Evolutionary conservation across 2,113 vertebrate genomes (phyloP), one percentile per base, ranked within the genome.

Genomic region (Gymnocephalus cernua): DNA sequence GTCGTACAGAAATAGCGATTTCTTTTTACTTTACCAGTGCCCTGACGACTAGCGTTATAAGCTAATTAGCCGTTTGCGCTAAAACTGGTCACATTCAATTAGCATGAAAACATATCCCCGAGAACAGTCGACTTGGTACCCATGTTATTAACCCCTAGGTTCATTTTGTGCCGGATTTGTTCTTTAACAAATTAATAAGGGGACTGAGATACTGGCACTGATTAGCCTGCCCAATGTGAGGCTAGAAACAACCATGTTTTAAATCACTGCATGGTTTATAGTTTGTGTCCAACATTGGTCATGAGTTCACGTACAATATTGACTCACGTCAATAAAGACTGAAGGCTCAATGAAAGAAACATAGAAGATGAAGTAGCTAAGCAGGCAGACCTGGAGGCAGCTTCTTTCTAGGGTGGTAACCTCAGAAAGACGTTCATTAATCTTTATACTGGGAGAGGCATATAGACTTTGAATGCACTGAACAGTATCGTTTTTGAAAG

Each of bases 391-490:
- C n/a, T 27, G 21, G 1, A 25, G 19, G 29, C 51, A 51, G 10
- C 32, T 25, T 27, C 38, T 56, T 56, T 51, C 6, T 29, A n/a
- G 29, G 47, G 14, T 62, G 41, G n/a, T 16, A 56, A 61, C 19
- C 6, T 50, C 38, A 29, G 45, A 80, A n/a, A 47, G 27, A 50
- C 45, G 38, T 16, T 14, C n/a, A 77, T 76, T 63, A 27, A 66
- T 79, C 66, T 76, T 70, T 41, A 62, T 56, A 3, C 71, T 48
- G 4, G 27, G 44, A 0, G 12, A 66, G 47, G 12, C n/a, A 27
- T 27, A 7, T 6, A 63, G 19, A 48, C 63, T 64, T 51, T 75
- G 8, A 25, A 35, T 27, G 11, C 25, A 53, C n/a, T 25, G 18
- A 19, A 15, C 16, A 3, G 7, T 9, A 21, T 72, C 38, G n/a